Percentiles rank a stretch among this genome's conserved stretches.
phyloP scores from a whole-genome alignment of 2,113 vertebrate species.

The Gymnocephalus cernua region DNA sequence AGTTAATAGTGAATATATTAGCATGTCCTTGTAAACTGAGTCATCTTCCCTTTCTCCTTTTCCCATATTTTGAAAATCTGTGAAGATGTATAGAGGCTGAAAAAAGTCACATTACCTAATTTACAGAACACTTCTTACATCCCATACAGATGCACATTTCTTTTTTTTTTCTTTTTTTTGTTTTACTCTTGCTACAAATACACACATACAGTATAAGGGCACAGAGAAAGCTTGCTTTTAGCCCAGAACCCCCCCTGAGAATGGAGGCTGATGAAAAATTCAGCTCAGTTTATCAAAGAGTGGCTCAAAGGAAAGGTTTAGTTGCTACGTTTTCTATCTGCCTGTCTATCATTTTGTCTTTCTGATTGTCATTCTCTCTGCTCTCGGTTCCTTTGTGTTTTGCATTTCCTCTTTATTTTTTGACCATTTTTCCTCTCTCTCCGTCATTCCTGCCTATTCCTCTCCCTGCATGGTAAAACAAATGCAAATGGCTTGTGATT shows the following conservation, averaged over 20 bases:
- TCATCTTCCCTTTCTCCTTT: not conserved
- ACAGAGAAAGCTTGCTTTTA: constrained; percentile 43
- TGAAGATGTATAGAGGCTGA: not conserved
- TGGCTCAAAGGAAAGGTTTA: constrained; percentile 36
- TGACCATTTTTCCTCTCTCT: not conserved
- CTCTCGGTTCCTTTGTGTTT: constrained; percentile 12
- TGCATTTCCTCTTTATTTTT: not conserved
- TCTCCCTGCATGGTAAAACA: not conserved
- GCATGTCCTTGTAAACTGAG: constrained; percentile 46
- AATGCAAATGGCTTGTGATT: constrained; percentile 1
- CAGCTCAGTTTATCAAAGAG: constrained; percentile 49
- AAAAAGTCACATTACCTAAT: constrained; percentile 4
- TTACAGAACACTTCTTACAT: not conserved
- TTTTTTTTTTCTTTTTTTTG: too few species aligned
- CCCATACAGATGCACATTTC: not conserved
- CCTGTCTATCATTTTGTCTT: constrained; percentile 15
- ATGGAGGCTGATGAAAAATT: constrained; percentile 66
- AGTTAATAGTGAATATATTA: constrained; percentile 56
- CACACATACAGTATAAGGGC: not conserved
- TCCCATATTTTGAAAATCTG: not conserved
- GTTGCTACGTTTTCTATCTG: not conserved
- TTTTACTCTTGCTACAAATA: not conserved
- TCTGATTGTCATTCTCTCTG: constrained; percentile 7
- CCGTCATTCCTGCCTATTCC: not conserved
- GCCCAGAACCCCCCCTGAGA: constrained; percentile 42